Evolutionary conservation across 2,888 invertebrate species (phyloP).

Genomic region (Troilus luridus): DNA sequence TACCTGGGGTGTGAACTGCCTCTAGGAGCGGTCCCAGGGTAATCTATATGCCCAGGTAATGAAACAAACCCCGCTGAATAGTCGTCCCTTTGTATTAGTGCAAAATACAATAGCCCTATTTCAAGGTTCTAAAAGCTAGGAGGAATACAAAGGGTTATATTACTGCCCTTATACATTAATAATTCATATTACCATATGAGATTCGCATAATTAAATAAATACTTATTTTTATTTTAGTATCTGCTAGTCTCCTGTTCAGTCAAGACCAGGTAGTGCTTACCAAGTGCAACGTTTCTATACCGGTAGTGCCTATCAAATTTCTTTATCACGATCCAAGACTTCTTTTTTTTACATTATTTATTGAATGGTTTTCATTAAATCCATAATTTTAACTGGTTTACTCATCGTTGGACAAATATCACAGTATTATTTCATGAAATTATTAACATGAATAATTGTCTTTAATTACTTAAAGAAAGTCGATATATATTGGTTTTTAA

Average conservation of each 20-base stretch:
- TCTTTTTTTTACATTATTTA: no score
- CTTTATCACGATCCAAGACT: no score
- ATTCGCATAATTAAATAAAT: not conserved
- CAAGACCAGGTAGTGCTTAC: no score
- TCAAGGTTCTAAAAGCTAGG: not conserved
- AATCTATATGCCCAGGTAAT: conserved; percentile 24
- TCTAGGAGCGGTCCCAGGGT: not conserved
- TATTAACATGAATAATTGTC: no score
- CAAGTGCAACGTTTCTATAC: no score
- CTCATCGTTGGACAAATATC: no score
- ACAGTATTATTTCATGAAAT: no score
- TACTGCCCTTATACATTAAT: not conserved
- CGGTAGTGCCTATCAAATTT: no score
- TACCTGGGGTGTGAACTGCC: conserved; percentile 25
- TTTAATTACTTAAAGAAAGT: no score
- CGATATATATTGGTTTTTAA: no score
- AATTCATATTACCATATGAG: not conserved
- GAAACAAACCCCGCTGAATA: not conserved
- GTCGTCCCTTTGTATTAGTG: not conserved
- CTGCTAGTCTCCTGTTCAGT: not conserved
- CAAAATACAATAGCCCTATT: not conserved
- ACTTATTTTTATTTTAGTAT: not conserved
- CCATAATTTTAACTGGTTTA: no score
- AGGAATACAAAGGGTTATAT: not conserved
- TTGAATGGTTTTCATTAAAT: no score